These are phyloP conservation scores for Craterocephalus amniculus DNA, from an alignment of 2,797 vertebrate species.

Conservation along the genomic window DNA sequence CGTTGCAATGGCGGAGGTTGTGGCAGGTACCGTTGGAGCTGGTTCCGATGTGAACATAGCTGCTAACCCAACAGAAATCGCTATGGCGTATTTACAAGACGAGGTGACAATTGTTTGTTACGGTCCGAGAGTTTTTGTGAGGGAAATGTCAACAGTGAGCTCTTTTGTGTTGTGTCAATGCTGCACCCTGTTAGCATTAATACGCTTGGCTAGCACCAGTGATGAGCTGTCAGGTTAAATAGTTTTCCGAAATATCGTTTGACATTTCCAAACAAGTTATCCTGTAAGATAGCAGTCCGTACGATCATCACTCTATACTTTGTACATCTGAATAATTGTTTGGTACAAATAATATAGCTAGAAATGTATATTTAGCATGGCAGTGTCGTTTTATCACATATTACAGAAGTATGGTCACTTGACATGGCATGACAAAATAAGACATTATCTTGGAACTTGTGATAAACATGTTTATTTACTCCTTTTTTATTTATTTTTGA, in stretches of 20 bases:
- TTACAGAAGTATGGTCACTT: too few species aligned
- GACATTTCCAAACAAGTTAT: too few species aligned
- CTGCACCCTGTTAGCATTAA: constrained; percentile 13
- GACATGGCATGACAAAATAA: neutral
- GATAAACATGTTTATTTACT: neutral
- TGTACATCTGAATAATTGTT: neutral
- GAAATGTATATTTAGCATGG: too few species aligned
- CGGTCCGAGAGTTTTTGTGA: rapidly evolving
- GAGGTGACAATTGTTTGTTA: constrained; percentile 62
- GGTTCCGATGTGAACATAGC: constrained; percentile 58
- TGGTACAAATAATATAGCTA: too few species aligned
- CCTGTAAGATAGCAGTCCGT: too few species aligned
- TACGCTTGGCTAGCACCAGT: neutral
- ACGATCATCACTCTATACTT: neutral
- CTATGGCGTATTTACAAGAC: constrained; percentile 79
- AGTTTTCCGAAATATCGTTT: neutral
- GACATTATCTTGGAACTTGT: neutral
- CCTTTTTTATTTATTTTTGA: too few species aligned
- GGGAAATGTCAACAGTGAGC: neutral
- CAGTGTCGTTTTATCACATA: too few species aligned
- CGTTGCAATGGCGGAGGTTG: constrained; percentile 76
- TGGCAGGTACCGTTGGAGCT: constrained; percentile 10
- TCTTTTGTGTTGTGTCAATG: neutral
- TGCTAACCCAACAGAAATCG: constrained; percentile 53
- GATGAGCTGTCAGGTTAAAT: neutral